These are phyloP conservation scores for Torymus aiolomorphi DNA, from an alignment of 2,888 invertebrate species.

Conservation along the genomic window DNA sequence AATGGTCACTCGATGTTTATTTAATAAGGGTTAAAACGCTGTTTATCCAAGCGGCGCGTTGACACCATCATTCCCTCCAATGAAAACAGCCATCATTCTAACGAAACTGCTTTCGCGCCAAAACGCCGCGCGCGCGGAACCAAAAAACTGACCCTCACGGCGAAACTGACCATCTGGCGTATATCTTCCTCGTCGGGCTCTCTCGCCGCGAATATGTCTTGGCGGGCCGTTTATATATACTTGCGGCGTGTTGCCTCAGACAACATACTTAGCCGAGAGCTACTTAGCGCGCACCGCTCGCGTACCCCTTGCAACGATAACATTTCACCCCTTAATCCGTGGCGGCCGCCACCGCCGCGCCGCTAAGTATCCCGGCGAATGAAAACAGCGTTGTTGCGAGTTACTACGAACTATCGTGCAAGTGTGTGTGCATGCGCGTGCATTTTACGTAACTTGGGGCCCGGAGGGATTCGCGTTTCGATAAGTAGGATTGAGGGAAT, in stretches of 20 bases:
- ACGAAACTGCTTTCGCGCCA: too few species aligned
- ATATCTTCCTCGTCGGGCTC: neutral
- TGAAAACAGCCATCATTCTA: too few species aligned
- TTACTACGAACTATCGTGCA: neutral
- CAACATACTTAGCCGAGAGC: conserved; percentile 75
- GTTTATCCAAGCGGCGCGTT: too few species aligned
- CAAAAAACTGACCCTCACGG: neutral
- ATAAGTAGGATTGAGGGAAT: too few species aligned
- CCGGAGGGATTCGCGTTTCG: too few species aligned
- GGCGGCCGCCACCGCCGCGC: conserved; percentile 61
- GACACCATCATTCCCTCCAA: too few species aligned
- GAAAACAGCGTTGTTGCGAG: conserved; percentile 46
- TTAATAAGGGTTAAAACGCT: too few species aligned
- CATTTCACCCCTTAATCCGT: conserved; percentile 75
- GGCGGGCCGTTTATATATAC: conserved; percentile 66
- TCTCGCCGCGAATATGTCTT: conserved; percentile 66
- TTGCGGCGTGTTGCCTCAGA: conserved; percentile 73
- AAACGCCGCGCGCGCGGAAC: too few species aligned
- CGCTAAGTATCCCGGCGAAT: conserved; percentile 68
- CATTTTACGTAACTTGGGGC: conserved; percentile 31
- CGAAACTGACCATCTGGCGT: neutral
- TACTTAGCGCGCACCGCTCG: conserved; percentile 71
- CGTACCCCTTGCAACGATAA: conserved; percentile 75
- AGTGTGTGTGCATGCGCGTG: neutral
- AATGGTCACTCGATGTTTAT: too few species aligned